Base-by-base conservation (phyloP, 2,888 invertebrate species). In the Drosophila barbarae region DNA sequence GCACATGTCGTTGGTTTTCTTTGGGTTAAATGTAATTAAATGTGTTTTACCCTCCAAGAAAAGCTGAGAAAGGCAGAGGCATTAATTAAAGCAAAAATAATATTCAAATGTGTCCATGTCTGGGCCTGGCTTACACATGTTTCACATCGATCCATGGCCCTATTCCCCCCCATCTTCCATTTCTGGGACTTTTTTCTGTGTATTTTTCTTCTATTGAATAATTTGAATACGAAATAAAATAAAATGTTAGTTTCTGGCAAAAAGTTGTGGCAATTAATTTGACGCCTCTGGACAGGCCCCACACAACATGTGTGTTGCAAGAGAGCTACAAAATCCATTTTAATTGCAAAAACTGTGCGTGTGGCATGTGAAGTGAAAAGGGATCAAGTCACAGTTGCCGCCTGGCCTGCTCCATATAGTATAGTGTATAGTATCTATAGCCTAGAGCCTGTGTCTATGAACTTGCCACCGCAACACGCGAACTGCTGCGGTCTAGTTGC, bases 391-490 rank as follows among this genome's bases (percentile, higher is more conserved):
- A 60, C 74, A 61, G 51, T 60, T 46, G 66, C 52, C 65, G 77
- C 69, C 73, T 75, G 76, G 59, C 78, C 72, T 84, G 36, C 56
- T 39, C 58, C 28, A 69, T 39, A 51, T 30, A 30, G 30, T 30
- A 10, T 21, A 39, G 23, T 51, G 63, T 70, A 26, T 70, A 26
- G 46, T 30, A 23, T 30, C 13, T 67, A 67, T 68, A 47, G 46
- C 30, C 46, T 47, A 47, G 46, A 47, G 46, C 46, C 30, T 47
- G 56, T 61, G 54, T 63, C 64, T 57, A 49, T 46, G 85, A 85
- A 85, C 85, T 85, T 80, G 79, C 79, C 52, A 80, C 85, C 72
- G 84, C 85, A 85, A 83, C 79, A 80, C 79, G 79, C 79, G 72
- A 72, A 42, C 68, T 41, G 46, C 69, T 66, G 57, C 54, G 42